These are phyloP conservation scores for Palythoa grandiflora DNA, from an alignment of 92 coral and sea anemone genomes.

Conservation along the genomic window DNA sequence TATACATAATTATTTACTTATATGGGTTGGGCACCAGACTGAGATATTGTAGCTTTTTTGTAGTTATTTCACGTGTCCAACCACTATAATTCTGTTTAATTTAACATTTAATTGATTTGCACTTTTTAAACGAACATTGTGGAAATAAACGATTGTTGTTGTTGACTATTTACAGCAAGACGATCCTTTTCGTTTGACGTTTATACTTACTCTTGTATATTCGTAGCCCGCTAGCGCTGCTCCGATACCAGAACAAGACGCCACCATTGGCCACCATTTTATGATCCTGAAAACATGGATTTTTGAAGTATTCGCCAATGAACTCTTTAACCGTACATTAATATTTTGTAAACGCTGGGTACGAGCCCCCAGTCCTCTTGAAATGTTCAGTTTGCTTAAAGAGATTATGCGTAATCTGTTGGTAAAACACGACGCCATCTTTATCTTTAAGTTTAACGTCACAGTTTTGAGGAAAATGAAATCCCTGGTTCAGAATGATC, in stretches of 20 bases:
- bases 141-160: no score
- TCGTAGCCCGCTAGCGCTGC: background rate
- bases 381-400: background rate
- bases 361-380: background rate
- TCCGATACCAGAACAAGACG: constrained; percentile 17
- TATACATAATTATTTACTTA: no score
- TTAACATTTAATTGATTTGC: no score
- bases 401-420: background rate
- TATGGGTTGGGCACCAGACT: no score
- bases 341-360: background rate
- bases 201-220: constrained; percentile 10
- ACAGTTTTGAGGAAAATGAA: background rate
- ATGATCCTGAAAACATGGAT: background rate
- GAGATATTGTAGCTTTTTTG: no score
- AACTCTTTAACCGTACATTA: background rate
- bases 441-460: background rate
- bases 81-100: no score
- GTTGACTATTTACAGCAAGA: no score
- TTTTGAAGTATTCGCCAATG: background rate
- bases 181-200: no score
- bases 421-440: background rate
- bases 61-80: no score
- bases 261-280: background rate
- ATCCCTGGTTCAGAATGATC: background rate
- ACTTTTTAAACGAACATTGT: no score